Conservation (phyloP, 2,888 invertebrate genomes). For the Pyrrhosoma nymphula region DNA sequence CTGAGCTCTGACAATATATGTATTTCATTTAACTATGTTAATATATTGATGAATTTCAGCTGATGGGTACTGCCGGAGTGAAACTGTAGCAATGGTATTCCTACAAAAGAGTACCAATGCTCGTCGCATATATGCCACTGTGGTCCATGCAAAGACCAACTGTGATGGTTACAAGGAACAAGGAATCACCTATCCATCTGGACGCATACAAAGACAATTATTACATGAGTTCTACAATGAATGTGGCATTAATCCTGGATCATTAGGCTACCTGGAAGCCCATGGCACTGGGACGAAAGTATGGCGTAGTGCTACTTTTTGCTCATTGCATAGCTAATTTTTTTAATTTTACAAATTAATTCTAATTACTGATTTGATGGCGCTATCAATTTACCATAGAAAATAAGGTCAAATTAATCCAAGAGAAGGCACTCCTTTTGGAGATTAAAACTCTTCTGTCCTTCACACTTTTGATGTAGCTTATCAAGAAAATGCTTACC, state of each 20-base stretch:
- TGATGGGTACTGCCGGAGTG: slow-evolving; percentile 91
- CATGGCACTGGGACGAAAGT: slow-evolving; percentile 79
- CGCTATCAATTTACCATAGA: too few relatives aligned
- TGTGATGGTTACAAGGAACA: slow-evolving; percentile 81
- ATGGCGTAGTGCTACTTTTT: background rate
- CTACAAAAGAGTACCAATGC: slow-evolving; percentile 84
- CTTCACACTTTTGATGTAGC: too few relatives aligned
- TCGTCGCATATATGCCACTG: slow-evolving; percentile 79
- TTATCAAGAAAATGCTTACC: too few relatives aligned
- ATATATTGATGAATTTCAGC: slow-evolving; percentile 76
- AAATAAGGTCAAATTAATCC: too few relatives aligned
- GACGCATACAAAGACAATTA: slow-evolving; percentile 72
- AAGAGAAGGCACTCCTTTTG: too few relatives aligned
- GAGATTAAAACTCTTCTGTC: too few relatives aligned
- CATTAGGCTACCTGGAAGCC: slow-evolving; percentile 79
- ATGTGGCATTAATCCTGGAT: slow-evolving; percentile 78
- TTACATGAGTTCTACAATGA: slow-evolving; percentile 82
- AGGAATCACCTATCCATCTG: slow-evolving; percentile 74
- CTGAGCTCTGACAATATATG: background rate
- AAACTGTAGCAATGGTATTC: slow-evolving; percentile 85
- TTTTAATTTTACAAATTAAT: too few relatives aligned
- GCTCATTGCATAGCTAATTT: too few relatives aligned
- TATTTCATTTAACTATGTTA: background rate
- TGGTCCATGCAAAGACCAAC: slow-evolving; percentile 82
- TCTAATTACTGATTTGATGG: too few relatives aligned